phyloP scores from a whole-genome alignment of 2,797 vertebrate genomes.

The Pachyuromys duprasi region DNA sequence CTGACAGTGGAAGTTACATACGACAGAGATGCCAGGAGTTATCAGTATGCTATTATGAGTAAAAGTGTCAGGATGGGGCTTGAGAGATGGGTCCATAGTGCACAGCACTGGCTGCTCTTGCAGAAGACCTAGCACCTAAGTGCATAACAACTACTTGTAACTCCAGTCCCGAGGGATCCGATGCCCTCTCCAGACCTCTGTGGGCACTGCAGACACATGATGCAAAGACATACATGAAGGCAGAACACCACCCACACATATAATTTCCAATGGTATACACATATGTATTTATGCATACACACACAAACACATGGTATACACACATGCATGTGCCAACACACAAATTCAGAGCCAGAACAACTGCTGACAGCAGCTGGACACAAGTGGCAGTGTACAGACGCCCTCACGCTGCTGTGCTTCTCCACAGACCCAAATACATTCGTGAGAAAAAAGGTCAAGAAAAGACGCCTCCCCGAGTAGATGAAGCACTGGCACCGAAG shows the following conservation, averaged over 20 bases:
- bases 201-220: neutral
- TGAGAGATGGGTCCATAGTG: too few relatives aligned
- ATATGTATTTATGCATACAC: neutral
- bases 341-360: neutral
- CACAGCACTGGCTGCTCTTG: neutral
- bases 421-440: neutral
- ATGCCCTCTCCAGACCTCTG: neutral
- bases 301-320: neutral
- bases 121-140: neutral
- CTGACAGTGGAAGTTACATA: neutral
- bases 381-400: too few relatives aligned
- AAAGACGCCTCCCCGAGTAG: neutral
- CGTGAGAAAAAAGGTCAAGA: neutral
- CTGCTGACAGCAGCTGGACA: neutral
- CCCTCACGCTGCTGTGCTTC: neutral
- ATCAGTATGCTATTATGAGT: neutral
- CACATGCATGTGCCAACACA: neutral
- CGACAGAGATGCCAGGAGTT: neutral
- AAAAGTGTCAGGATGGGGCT: neutral
- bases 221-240: neutral
- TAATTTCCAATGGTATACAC: neutral
- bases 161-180: too few relatives aligned
- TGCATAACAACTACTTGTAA: too few relatives aligned
- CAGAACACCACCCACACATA: neutral
- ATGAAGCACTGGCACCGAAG: neutral